Percentiles rank a stretch among this genome's conserved stretches.
phyloP scores from a whole-genome alignment of 2,888 invertebrate genomes.

The Diaphora mendica region DNA sequence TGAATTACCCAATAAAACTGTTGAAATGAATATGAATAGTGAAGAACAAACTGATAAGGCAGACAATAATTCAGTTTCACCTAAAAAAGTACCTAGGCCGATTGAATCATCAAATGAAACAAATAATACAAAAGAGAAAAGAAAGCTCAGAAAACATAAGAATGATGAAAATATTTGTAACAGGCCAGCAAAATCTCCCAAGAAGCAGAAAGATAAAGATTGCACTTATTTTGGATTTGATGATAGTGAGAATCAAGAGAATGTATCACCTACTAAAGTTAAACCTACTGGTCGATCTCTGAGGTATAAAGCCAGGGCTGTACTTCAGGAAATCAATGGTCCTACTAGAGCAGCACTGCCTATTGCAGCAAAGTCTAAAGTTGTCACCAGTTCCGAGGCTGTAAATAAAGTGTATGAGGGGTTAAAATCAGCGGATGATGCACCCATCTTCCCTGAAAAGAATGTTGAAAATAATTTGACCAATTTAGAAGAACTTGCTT shows the following conservation, averaged over 20 bases:
- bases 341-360: conserved; percentile 67
- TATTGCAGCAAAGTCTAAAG: conserved; percentile 63
- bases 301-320: conserved; percentile 61
- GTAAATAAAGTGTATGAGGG: conserved; percentile 67
- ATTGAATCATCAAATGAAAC: conserved; percentile 51
- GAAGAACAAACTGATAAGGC: conserved; percentile 17
- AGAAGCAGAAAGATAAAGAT: conserved; percentile 59
- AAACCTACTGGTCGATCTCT: conserved; percentile 57
- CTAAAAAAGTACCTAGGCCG: conserved; percentile 35
- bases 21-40: conserved; percentile 30
- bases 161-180: conserved; percentile 44
- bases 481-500: conserved; percentile 50
- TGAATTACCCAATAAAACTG: conserved; percentile 58
- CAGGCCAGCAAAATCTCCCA: conserved; percentile 46
- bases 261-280: conserved; percentile 71
- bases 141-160: conserved; percentile 47
- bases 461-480: conserved; percentile 49
- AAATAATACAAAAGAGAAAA: conserved; percentile 47
- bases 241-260: conserved; percentile 73
- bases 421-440: conserved; percentile 68
- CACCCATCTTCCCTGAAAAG: conserved; percentile 64
- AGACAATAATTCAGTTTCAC: conserved; percentile 41
- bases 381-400: conserved; percentile 59
- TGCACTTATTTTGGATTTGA: conserved; percentile 81
- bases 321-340: conserved; percentile 69